These are phyloP conservation scores for Drosophila fuyamai DNA, from an alignment of 1,140 invertebrate genomes.

Conservation along the genomic window DNA sequence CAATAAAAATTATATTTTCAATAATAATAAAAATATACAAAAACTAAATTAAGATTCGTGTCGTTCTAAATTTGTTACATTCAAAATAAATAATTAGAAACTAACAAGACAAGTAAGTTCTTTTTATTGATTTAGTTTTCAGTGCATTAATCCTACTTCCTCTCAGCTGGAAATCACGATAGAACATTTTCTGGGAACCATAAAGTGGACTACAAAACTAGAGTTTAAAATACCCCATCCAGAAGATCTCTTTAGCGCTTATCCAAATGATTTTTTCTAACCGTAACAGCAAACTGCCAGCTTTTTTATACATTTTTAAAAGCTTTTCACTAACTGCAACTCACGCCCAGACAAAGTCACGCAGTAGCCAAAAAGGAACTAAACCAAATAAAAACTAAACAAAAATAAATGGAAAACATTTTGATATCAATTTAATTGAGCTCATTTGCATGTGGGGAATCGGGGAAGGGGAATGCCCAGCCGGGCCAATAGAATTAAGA, in stretches of 20 bases:
- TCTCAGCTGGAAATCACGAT: conserved; percentile 15
- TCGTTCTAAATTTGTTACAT: too few relatives aligned
- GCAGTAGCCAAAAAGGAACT: conserved; percentile 39
- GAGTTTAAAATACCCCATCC: not conserved
- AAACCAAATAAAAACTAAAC: conserved; percentile 28
- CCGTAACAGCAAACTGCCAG: conserved; percentile 16
- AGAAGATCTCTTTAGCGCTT: conserved; percentile 26
- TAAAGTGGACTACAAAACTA: not conserved
- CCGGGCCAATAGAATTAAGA: conserved; percentile 75
- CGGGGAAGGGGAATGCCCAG: not conserved
- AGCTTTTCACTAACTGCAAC: conserved; percentile 36
- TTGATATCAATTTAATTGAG: conserved; percentile 71
- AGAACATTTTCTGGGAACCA: conserved; percentile 3
- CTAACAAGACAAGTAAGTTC: too few relatives aligned
- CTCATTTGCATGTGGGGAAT: conserved; percentile 64
- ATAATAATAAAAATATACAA: too few relatives aligned
- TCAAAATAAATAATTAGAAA: too few relatives aligned
- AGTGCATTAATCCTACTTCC: conserved; percentile 5
- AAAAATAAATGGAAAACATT: conserved; percentile 62
- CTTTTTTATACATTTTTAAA: conserved; percentile 34
- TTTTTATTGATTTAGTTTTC: not conserved
- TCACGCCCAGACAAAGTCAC: conserved; percentile 42
- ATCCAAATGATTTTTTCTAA: conserved; percentile 32
- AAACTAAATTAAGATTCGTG: too few relatives aligned
- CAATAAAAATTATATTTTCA: too few relatives aligned